phyloP scores from a whole-genome alignment of 2,888 invertebrate species.

The Scaptomyza caliginosa region DNA sequence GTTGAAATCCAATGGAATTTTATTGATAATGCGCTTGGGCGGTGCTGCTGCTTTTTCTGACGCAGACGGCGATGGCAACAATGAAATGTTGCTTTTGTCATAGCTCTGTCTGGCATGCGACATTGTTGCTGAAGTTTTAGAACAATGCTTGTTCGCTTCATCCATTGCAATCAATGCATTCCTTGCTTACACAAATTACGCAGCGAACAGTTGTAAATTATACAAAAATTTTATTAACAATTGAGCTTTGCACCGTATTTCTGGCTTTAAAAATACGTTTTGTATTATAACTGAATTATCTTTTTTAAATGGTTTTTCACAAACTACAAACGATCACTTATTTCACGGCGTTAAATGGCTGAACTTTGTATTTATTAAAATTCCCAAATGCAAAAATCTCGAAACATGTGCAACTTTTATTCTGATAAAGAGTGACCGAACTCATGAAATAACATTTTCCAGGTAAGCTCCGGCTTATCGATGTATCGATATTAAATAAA shows the following conservation, averaged over 20 bases:
- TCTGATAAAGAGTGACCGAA: conserved; percentile 6
- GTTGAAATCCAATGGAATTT: conserved; percentile 78
- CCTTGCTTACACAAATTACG: conserved; percentile 34
- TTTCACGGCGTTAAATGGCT: neutral
- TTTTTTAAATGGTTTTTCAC: neutral
- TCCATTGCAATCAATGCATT: conserved; percentile 16
- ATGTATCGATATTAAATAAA: conserved; percentile 6
- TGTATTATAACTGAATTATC: neutral
- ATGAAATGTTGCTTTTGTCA: conserved; percentile 13
- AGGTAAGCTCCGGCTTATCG: neutral
- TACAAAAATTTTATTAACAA: conserved; percentile 18
- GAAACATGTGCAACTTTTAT: conserved; percentile 45
- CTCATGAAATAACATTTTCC: neutral
- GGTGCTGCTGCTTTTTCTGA: conserved; percentile 9
- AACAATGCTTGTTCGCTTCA: conserved; percentile 11
- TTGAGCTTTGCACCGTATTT: neutral
- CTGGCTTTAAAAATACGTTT: neutral
- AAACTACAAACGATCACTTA: conserved; percentile 5
- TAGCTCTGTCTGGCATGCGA: neutral
- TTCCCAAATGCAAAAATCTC: conserved; percentile 18
- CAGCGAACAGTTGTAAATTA: conserved; percentile 28
- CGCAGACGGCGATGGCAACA: neutral
- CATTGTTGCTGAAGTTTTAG: conserved; percentile 16
- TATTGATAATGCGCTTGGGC: conserved; percentile 75
- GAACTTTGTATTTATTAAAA: conserved; percentile 9